phyloP scores from a whole-genome alignment of 2,888 invertebrate species.

The Ormyrus nitidulus region DNA sequence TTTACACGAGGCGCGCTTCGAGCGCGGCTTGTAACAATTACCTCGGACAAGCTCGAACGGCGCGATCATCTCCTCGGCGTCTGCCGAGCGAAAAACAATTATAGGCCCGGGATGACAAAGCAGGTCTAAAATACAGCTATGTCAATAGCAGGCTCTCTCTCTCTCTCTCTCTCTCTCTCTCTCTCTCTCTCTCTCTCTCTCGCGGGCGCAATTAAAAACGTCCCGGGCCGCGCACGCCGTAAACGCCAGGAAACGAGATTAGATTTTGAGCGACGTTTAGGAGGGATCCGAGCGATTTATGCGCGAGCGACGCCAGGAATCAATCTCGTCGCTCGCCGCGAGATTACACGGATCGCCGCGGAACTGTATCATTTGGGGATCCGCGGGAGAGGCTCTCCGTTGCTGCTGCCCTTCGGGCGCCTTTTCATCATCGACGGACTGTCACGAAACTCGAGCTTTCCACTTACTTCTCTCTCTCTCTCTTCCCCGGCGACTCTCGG shows the following conservation, averaged over 20 bases:
- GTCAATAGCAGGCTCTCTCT: neutral
- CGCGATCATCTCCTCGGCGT: too few relatives aligned
- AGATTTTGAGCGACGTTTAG: constrained; percentile 53
- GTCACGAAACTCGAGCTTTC: constrained; percentile 53
- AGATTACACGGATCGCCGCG: constrained; percentile 26
- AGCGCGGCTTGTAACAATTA: too few relatives aligned
- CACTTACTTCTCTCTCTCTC: neutral
- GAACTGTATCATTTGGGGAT: constrained; percentile 51
- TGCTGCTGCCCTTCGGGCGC: constrained; percentile 60
- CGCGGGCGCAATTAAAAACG: constrained; percentile 14
- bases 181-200: neutral
- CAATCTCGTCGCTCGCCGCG: constrained; percentile 65
- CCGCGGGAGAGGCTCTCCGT: neutral
- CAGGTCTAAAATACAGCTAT: neutral
- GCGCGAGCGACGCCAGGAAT: constrained; percentile 70
- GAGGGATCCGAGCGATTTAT: constrained; percentile 62
- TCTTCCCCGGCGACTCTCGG: neutral
- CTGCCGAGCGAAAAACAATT: neutral
- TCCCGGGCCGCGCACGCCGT: neutral
- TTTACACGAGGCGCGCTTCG: too few relatives aligned
- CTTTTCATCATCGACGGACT: constrained; percentile 61
- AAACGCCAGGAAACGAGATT: constrained; percentile 43
- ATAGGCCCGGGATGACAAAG: constrained; percentile 1
- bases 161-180: neutral
- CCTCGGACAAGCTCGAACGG: too few relatives aligned